Evolutionary conservation across 2,797 vertebrate genomes (phyloP), one percentile per base, ranked within the genome.

Genomic region (Oryzias dopingdopingensis): DNA sequence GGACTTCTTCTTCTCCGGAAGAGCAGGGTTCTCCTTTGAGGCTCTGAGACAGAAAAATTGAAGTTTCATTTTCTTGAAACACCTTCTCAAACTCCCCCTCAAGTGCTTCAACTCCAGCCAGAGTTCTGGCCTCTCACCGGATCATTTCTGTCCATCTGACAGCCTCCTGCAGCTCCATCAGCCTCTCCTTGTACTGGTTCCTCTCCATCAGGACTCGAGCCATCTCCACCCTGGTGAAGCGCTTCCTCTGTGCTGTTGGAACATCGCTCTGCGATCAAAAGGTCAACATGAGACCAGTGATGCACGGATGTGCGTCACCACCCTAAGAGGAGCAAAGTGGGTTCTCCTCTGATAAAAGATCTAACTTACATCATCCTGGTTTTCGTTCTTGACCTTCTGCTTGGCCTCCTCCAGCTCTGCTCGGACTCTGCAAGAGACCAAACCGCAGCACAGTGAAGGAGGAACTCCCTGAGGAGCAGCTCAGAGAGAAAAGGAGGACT

Each of bases 111-210:
- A 7, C 2, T 15, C 8, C 5, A 2, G 18, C 45, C 52, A 22
- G 6, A 6, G 26, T 29, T 29, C 26, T 29, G 26, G 2, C 26
- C 26, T 1, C 26, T 86, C 82, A 96, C 96, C 96, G 90, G 85
- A 99, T 98, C 96, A 98, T 99, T 80, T 99, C 96, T 0, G 95
- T 98, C 97, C 96, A 99, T 82, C 96, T 86, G 63, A 99, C 95
- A 0, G 97, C 97, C 69, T 98, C 97, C 86, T 99, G 97, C 52
- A 99, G 92, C 87, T 98, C 97, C 97, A 99, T 99, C 62, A 99
- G 83, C 50, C 96, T 90, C 79, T 99, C 97, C 68, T 99, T 99
- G 55, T 98, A 99, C 66, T 99, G 97, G 81, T 99, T 99, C 45
- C 97, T 93, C 78, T 98, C 97, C 96, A 99, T 99, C 60, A 98